Evolutionary conservation across 2,797 vertebrate species (phyloP).

Genomic region (Anguilla pacifica): DNA sequence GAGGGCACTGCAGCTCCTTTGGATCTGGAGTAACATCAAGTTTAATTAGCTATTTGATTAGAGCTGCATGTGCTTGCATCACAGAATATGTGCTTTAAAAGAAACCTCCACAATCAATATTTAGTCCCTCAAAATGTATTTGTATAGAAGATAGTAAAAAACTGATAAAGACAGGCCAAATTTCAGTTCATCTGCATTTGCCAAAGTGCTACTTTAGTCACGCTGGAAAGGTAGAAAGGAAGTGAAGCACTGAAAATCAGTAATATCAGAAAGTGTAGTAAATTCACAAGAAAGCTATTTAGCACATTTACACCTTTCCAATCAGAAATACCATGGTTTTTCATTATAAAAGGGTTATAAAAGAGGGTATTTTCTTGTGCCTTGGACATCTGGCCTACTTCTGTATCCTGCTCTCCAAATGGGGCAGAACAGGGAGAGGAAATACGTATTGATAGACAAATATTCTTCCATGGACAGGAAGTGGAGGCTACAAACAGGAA

Average conservation of each 20-base stretch:
- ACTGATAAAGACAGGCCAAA: background rate
- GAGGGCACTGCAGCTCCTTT: background rate
- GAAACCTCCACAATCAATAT: background rate
- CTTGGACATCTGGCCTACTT: background rate
- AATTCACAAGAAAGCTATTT: background rate
- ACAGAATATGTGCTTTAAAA: background rate
- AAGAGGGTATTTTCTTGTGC: background rate
- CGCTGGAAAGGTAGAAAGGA: background rate
- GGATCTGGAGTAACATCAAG: background rate
- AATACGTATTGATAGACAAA: conserved; percentile 1
- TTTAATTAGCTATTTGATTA: background rate
- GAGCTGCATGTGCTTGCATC: background rate
- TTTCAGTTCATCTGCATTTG: background rate
- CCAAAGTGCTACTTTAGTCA: background rate
- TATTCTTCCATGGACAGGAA: conserved; percentile 17
- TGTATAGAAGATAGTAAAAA: background rate
- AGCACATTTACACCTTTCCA: background rate
- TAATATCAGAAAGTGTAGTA: background rate
- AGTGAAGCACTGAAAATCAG: background rate
- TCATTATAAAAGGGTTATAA: background rate
- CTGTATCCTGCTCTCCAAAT: background rate
- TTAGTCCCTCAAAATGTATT: background rate
- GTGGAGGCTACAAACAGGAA: conserved; percentile 5
- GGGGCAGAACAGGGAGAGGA: conserved; percentile 10
- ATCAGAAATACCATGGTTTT: background rate